phyloP scores from a whole-genome alignment of 2,888 invertebrate genomes.

The Teinopalpus imperialis region DNA sequence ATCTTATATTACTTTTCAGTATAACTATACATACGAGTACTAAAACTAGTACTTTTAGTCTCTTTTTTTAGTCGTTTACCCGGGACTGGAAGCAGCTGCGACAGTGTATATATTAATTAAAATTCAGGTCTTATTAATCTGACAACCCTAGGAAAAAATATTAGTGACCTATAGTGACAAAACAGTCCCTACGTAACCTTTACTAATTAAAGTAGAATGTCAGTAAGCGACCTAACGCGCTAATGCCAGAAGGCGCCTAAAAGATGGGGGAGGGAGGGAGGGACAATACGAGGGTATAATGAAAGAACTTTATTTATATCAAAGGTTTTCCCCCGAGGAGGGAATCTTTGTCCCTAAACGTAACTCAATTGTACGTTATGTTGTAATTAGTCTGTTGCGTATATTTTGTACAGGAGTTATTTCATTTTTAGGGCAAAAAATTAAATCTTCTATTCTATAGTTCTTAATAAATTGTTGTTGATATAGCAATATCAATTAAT shows the following conservation, averaged over 20 bases:
- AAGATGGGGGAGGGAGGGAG: slow-evolving; percentile 4
- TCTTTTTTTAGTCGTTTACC: no score
- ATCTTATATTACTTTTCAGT: no score
- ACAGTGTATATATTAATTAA: no score
- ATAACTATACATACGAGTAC: no score
- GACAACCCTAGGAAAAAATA: slow-evolving; percentile 10
- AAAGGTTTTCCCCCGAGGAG: slow-evolving; percentile 24
- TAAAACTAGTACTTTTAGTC: no score
- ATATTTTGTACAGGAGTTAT: no score
- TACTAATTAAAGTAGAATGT: slow-evolving; percentile 26
- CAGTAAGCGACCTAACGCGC: slow-evolving; percentile 21
- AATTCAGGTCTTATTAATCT: no score
- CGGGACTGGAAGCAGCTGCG: no score
- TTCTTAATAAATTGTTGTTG: no score
- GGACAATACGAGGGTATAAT: slow-evolving; percentile 24
- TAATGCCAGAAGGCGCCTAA: slow-evolving; percentile 20
- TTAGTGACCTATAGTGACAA: background rate
- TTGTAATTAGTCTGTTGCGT: slow-evolving; percentile 19
- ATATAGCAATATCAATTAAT: no score
- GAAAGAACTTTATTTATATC: slow-evolving; percentile 27
- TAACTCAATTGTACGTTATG: slow-evolving; percentile 23
- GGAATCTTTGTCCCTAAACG: slow-evolving; percentile 22
- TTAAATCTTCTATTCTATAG: no score
- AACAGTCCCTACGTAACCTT: slow-evolving; percentile 13
- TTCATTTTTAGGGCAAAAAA: no score